Conservation (phyloP, 2,797 vertebrate species). For the Gymnothorax javanicus region DNA sequence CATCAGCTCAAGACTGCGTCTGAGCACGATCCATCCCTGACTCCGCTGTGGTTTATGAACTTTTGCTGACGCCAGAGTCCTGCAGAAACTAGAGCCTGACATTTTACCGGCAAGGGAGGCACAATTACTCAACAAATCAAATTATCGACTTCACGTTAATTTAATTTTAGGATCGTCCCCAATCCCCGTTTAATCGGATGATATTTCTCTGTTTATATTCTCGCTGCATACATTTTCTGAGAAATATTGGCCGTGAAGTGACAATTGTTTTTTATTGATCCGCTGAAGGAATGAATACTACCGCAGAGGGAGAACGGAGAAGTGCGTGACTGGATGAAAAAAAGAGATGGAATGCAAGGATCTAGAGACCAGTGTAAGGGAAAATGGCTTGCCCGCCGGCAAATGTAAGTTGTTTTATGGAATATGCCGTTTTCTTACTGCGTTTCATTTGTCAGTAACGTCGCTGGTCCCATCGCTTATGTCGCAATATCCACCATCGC, state of each 20-base stretch:
- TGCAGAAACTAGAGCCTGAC: neutral
- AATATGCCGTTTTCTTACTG: neutral
- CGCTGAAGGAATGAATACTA: conserved; percentile 73
- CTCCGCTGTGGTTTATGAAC: conserved; percentile 7
- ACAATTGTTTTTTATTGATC: conserved; percentile 61
- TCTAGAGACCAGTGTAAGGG: conserved; percentile 65
- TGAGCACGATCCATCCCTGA: neutral
- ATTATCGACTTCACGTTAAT: neutral
- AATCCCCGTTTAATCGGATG: neutral
- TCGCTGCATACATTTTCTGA: neutral
- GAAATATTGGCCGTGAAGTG: neutral
- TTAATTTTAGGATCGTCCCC: neutral
- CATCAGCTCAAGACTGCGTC: neutral
- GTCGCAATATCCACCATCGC: neutral
- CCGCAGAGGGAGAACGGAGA: conserved; percentile 50
- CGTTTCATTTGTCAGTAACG: neutral
- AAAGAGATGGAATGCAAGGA: conserved; percentile 69
- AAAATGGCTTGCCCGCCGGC: conserved; percentile 69
- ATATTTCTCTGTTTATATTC: neutral
- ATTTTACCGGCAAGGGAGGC: neutral
- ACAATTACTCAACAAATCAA: neutral
- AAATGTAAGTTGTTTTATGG: conserved; percentile 65
- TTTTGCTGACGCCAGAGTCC: conserved; percentile 12
- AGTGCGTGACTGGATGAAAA: conserved; percentile 59
- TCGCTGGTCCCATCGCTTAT: conserved; percentile 21